A percentile compares a stretch with the other conserved stretches of the same genome.
These are phyloP conservation scores for Eleginops maclovinus DNA, from an alignment of 2,113 vertebrate species.

Conservation along the genomic window DNA sequence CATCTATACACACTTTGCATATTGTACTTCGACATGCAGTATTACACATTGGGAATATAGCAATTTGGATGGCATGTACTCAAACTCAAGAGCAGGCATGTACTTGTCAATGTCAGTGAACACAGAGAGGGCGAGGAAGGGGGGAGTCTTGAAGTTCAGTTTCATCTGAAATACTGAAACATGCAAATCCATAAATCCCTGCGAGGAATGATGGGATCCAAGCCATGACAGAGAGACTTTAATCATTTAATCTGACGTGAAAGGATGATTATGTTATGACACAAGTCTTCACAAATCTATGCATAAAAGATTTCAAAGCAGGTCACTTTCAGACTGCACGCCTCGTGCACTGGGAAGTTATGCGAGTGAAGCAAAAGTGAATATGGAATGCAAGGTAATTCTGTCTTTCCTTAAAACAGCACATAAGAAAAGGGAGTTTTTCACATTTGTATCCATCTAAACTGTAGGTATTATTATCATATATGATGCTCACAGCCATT, in stretches of 20 bases:
- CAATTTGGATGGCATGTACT: background rate
- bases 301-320: background rate
- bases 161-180: slow-evolving; percentile 48
- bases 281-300: slow-evolving; percentile 42
- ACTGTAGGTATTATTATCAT: background rate
- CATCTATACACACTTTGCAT: background rate
- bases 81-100: slow-evolving; percentile 21
- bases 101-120: slow-evolving; percentile 41
- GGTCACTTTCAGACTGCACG: background rate
- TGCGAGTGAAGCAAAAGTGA: background rate
- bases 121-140: background rate
- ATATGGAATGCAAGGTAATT: background rate
- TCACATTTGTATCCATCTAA: background rate
- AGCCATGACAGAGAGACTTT: slow-evolving; percentile 19
- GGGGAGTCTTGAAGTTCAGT: slow-evolving; percentile 51
- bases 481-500: background rate
- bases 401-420: background rate
- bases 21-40: background rate
- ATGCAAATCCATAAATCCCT: slow-evolving; percentile 74
- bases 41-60: background rate
- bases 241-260: slow-evolving; percentile 65
- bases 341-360: background rate
- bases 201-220: slow-evolving; percentile 46
- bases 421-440: background rate
- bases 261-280: slow-evolving; percentile 46